Base-by-base conservation (phyloP, 2,113 vertebrate genomes). In the Apus apus region DNA sequence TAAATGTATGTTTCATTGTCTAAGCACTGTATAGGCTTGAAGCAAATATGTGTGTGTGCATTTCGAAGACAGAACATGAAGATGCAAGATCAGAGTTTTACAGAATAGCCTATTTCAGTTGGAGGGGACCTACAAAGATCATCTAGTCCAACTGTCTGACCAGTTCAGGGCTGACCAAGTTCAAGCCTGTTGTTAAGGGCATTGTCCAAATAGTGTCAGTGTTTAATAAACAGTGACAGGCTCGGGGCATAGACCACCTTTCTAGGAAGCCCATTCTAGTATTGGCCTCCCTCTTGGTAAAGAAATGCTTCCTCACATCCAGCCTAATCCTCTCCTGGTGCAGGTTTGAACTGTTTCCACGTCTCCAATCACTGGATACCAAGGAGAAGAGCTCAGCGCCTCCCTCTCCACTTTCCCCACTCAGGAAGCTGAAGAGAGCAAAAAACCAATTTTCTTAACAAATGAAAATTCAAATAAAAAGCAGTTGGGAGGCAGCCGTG, bases 401-500 rank as follows among this genome's bases (percentile, higher is more conserved):
- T 82, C 32, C 7, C 2, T 72, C 34, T 81, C 36, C 2, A 8
- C 34, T 45, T 48, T 6, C 7, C 6, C 8, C 6, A 15, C 14
- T 29, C 32, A n/a, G 51, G 43, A 67, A 72, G 8, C 32, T 62
- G 10, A 34, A 34, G 48, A 76, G 68, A 67, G 13, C 3, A 64
- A 65, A 87, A 43, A 13, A 16, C 2, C 6, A 1, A 3, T 57
- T 45, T 65, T 61, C 11, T 46, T 53, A 27, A 23, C 48, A 73
- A 30, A 75, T 77, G 21, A 67, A 87, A 88, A 60, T 9, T 6
- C 20, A 64, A 68, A 40, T 66, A 82, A 86, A 46, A 97, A 97
- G 89, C 71, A 87, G 81, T 38, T 93, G 75, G 9, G 78, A 97
- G 87, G 91, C 96, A 91, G 94, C 93, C 83, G 91, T 90, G 96